A percentile compares a stretch with the other conserved stretches of the same genome.
phyloP scores from a whole-genome alignment of 2,888 invertebrate genomes.

The Xylota sylvarum region DNA sequence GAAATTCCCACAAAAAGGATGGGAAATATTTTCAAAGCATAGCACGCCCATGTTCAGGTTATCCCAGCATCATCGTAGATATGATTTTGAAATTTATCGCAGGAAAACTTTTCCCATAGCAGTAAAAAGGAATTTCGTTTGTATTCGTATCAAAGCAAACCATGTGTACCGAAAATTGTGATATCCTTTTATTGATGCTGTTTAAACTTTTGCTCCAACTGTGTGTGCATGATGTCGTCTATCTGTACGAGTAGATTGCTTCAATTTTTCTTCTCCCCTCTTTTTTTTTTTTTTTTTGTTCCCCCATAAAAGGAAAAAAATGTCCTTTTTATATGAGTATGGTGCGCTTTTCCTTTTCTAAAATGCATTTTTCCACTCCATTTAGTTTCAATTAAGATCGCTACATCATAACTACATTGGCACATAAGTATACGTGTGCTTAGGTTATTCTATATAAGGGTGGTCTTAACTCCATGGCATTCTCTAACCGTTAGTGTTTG shows the following conservation, averaged over 20 bases:
- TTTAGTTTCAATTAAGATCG: conserved; percentile 72
- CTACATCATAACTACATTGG: conserved; percentile 59
- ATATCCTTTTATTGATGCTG: conserved; percentile 58
- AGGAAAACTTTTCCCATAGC: conserved; percentile 56
- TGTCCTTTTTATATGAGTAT: conserved; percentile 6
- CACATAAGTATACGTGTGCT: conserved; percentile 14
- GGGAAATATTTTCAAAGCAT: background rate
- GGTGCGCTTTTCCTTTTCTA: conserved; percentile 24
- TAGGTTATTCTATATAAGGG: background rate
- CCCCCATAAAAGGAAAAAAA: background rate
- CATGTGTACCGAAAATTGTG: conserved; percentile 36
- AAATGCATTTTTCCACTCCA: conserved; percentile 74
- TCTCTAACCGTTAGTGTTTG: conserved; percentile 19
- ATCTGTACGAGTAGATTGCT: conserved; percentile 12
- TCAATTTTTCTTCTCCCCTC: conserved; percentile 4
- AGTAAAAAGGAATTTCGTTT: conserved; percentile 42
- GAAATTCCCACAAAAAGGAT: background rate
- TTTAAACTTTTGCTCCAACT: conserved; percentile 59
- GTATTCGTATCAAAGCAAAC: conserved; percentile 33
- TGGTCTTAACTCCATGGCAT: background rate
- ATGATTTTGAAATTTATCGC: conserved; percentile 57
- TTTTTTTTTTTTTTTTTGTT: conserved; percentile 19
- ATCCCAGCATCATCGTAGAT: conserved; percentile 9
- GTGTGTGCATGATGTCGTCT: conserved; percentile 33
- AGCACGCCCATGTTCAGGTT: background rate